Conservation (phyloP, 1,140 invertebrate genomes). For the Ericerus pela region DNA sequence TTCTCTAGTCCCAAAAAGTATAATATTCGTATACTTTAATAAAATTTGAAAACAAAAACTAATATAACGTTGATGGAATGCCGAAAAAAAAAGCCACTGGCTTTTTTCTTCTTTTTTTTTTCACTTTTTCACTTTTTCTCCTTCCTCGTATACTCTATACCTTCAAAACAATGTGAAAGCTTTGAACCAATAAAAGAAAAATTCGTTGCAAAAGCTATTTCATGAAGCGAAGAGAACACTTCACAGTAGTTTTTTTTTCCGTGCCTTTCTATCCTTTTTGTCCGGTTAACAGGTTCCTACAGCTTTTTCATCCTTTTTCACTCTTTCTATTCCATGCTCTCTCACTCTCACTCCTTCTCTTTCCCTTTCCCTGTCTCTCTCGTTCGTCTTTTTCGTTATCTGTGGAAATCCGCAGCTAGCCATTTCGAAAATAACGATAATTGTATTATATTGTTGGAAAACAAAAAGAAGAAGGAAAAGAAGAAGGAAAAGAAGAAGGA, state of each 20-base stretch:
- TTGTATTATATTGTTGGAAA: constrained; percentile 11
- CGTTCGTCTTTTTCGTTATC: constrained; percentile 19
- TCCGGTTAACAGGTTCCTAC: not conserved
- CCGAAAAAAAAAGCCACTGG: not conserved
- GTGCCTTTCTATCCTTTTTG: not conserved
- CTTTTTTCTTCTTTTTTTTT: constrained; percentile 3
- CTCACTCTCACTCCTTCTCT: constrained; percentile 22
- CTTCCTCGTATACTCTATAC: too few species aligned
- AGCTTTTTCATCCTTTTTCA: constrained; percentile 2
- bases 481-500: too few species aligned
- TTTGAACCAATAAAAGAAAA: constrained; percentile 8
- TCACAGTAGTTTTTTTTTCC: constrained; percentile 2
- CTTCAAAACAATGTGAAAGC: constrained; percentile 11
- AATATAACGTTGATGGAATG: too few species aligned
- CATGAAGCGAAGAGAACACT: not conserved
- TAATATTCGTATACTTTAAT: too few species aligned
- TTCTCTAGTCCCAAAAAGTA: too few species aligned
- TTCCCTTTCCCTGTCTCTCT: constrained; percentile 24
- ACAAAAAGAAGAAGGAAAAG: too few species aligned
- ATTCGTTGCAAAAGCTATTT: constrained; percentile 14
- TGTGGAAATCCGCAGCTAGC: constrained; percentile 2
- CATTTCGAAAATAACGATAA: constrained; percentile 3
- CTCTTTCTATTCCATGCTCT: constrained; percentile 1
- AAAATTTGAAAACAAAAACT: too few species aligned
- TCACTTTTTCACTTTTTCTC: too few species aligned